Evolutionary conservation across 1,140 invertebrate species (phyloP), one percentile per base, ranked within the genome.

Genomic region (Myzus persicae): DNA sequence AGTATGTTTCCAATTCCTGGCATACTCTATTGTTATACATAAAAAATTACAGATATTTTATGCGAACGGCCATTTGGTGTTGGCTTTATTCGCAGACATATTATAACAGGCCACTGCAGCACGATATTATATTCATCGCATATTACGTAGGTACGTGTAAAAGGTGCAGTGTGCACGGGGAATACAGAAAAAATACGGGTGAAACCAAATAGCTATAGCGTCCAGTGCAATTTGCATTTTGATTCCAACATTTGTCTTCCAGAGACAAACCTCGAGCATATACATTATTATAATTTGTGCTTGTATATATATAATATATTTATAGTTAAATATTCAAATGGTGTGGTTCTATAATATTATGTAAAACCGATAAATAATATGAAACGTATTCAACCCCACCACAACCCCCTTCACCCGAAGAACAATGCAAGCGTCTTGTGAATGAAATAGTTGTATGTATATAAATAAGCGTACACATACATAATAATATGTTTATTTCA

Each of bases 311-410:
- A 81, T 20, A 6, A 20, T 38, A 42, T 42, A 44, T 85, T 38
- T 85, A 85, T 85, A 85, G 82, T 85, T 85, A 85, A 85, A 38
- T 85, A 85, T 85, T 85, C 82, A 85, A 85, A 42, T 42, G 82
- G 82, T 44, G 82, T 85, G 40, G n/a, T 31, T 44, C 82, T 85
- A 85, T 84, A 84, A 84, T 84, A 67, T 67, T n/a, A 84, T 84
- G 82, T 42, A 84, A 84, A 84, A 85, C 24, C 82, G 81, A 82
- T 85, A 48, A 18, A 85, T 14, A 42, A 84, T 42, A 85, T 14
- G 44, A 85, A 85, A 44, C 40, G 40, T 85, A 40, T 85, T 44
- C 40, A 11, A 18, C 36, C n/a, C 24, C 82, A 3, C 22, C n/a
- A n/a, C n/a, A n/a, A n/a, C n/a, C n/a, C 26, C 8, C 11, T 26